Conservation (phyloP, 2,113 vertebrate genomes). For the Sebastes fasciatus region DNA sequence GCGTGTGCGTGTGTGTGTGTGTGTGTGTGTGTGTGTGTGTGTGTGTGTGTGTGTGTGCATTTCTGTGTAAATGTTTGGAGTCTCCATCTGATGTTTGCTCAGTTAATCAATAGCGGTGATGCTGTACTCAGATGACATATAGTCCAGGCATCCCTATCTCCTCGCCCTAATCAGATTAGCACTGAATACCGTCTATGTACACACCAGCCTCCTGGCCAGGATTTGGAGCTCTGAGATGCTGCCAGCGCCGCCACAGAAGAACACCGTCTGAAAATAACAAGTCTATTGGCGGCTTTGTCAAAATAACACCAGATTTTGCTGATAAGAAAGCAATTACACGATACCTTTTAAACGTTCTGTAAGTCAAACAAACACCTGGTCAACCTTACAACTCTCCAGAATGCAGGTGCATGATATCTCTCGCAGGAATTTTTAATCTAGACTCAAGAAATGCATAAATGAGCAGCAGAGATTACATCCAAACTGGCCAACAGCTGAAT, state of each 20-base stretch:
- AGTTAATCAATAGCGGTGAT: constrained; percentile 70
- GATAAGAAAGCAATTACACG: constrained; percentile 69
- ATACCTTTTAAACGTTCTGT: constrained; percentile 34
- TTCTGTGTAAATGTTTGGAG: constrained; percentile 71
- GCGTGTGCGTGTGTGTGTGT: too few relatives aligned
- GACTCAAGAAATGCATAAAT: constrained; percentile 44
- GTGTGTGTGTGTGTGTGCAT: constrained; percentile 30
- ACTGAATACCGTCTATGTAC: constrained; percentile 63
- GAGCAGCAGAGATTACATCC: constrained; percentile 48
- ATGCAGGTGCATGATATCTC: constrained; percentile 49
- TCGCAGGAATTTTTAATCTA: constrained; percentile 37
- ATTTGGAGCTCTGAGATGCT: constrained; percentile 58
- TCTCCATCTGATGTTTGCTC: constrained; percentile 72
- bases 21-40: constrained; percentile 31
- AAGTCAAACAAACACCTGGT: constrained; percentile 20
- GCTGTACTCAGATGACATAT: constrained; percentile 67
- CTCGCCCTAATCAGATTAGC: constrained; percentile 74
- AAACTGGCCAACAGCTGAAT: constrained; percentile 63
- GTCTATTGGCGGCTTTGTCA: constrained; percentile 45
- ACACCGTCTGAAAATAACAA: constrained; percentile 19
- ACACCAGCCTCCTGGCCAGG: constrained; percentile 68
- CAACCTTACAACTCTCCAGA: constrained; percentile 4
- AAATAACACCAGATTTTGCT: constrained; percentile 59
- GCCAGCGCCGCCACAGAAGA: constrained; percentile 31
- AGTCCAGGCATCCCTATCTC: constrained; percentile 65